Evolutionary conservation across 2,113 vertebrate species (phyloP), one percentile per base, ranked within the genome.

Genomic region (Prochilodus magdalenae): DNA sequence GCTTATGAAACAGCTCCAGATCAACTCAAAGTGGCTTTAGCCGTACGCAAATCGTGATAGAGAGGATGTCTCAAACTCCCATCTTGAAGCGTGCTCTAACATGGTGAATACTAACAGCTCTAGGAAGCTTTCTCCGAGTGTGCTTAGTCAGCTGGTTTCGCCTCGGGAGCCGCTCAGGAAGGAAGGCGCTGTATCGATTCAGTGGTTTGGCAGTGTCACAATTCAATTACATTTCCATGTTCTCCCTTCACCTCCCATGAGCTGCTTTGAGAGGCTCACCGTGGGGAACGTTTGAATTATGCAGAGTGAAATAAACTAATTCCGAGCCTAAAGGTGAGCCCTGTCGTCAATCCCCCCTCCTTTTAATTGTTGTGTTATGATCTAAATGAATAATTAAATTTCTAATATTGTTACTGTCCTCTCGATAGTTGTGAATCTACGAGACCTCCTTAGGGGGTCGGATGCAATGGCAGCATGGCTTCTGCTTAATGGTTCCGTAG

Each of bases 341-440:
- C 84, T 80, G 75, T 87, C 82, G 86, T 89, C 85, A 74, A 91
- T 87, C n/a, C 86, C 55, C 1, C 63, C 15, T 76, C 63, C 57
- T 88, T 84, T 90, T 87, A 83, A 90, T 92, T 89, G 86, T 83
- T 89, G 86, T 85, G 69, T 87, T 93, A 81, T 89, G 84, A 87
- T 83, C 84, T 51, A 72, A 85, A 90, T 89, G 36, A 90, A 91
- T 90, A 84, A 88, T 87, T 88, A 29, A 90, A 75, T 84, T 57
- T 83, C 26, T 59, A 81, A 70, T 85, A 76, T 10, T 70, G 40
- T 73, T 51, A 57, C 63, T 81, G 75, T 85, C 27, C 77, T 75
- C 55, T 49, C 18, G 18, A 55, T 73, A 15, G 53, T 18, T 59
- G 30, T 70, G 30, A 29, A 14, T 27, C 44, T 18, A 20, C 30